Evolutionary conservation across 1,140 invertebrate species (phyloP), one percentile per base, ranked within the genome.

Genomic region (Drosophila sp.): DNA sequence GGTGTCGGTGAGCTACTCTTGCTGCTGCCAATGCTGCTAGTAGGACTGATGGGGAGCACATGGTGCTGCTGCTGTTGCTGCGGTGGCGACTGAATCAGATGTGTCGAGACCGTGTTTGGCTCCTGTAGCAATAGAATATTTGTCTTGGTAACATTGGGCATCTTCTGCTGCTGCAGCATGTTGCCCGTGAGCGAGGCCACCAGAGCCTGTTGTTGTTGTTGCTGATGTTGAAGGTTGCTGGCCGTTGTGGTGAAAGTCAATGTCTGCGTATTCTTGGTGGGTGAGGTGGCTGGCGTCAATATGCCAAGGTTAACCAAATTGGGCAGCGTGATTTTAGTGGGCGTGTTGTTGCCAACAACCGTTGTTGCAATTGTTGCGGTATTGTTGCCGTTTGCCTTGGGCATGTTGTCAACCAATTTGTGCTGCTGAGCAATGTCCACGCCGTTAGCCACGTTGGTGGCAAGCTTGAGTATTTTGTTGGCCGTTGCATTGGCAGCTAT

Each of bases 251-350:
- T 84, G 48, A 91, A 91, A 62, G 90, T 90, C 62, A 91, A 51
- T 21, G 90, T 86, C 38, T 91, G 90, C 7, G 82, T 91, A 50
- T 89, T 89, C 65, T 91, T 91, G 43, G 92, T 92, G 70, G 93
- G 93, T 32, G 93, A 93, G 4, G 93, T 92, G 32, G 93, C 93
- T 16, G 93, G 93, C 2, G 93, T 94, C 2, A 94, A 73, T 62
- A 94, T 92, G 43, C 93, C 93, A 13, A 94, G 82, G 62, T 92
- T 92, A 13, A 92, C 87, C 57, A 92, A 82, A 81, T 91, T 91
- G 41, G 91, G 91, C 61, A 92, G 53, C 21, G 80, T 84, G 16
- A 90, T 87, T 79, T 89, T 90, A 21, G 71, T 78, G 25, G 80
- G 38, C 21, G 80, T 71, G 41, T 41, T 72, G 48, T 21, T 53